Evolutionary conservation across 30 jellyfish, hydroid and myxozoan genomes (phyloP), one percentile per base, ranked within the genome.

Genomic region (Aurelia coerulea): DNA sequence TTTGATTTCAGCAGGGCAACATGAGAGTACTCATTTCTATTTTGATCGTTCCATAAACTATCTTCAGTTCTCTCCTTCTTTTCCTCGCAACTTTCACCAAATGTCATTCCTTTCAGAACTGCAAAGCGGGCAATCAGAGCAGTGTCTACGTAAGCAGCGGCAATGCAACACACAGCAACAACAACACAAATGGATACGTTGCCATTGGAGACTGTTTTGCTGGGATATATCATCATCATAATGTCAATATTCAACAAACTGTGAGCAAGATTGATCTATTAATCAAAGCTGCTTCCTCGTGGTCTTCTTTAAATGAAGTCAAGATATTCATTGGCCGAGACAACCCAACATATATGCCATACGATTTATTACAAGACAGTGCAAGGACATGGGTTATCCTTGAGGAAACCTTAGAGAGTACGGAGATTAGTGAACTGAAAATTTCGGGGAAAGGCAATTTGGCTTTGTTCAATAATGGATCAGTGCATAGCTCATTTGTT

Each of bases 361-460:
- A 67, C 65, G 88, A 76, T 51, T 62, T 85, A 0, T 32, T 49
- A 64, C 88, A 85, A 65, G 88, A 65, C 83, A 74, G 88, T 35
- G 88, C 88, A 10, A 60, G 88, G 50, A 50, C 94, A 14, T 85
- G 94, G 94, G 56, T 85, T 10, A 60, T 85, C n/a, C 68, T 85
- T 1, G 94, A 85, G n/a, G 83, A 74, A 9, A 76, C 51, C 9
- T 4, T 53, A 8, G 53, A 18, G 15, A n/a, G 51, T 12, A 41
- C 49, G 0, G 67, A 62, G 31, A 18, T 85, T 3, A 56, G 29
- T 73, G 88, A 85, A 51, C 51, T 85, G 62, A 74, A 74, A 10
- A 39, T 85, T 34, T 69, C 67, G 10, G 94, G 94, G 4, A 74
- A 85, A 51, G 88, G 83, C 10, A 56, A 85, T 42, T 83, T 85